Evolutionary conservation across 2,888 invertebrate genomes (phyloP), one percentile per base, ranked within the genome.

Genomic region (Baccha elongata): DNA sequence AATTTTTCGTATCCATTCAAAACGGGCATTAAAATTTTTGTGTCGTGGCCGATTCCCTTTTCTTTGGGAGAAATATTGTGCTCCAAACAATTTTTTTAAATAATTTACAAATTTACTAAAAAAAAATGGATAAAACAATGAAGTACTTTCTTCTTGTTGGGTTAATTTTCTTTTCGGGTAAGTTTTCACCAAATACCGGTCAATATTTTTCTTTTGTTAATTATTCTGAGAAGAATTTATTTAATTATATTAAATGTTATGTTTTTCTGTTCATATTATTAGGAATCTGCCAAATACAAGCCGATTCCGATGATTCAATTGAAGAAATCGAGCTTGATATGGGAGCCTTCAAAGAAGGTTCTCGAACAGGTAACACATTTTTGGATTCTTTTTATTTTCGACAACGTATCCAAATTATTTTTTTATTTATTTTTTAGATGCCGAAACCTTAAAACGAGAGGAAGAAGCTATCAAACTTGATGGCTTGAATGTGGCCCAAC

Each of bases 401-500:
- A n/a, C 42, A 26, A 64, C 48, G 37, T 67, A 53, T 55, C 10
- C 26, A 55, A 19, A 17, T 52, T 69, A 58, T 23, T 23, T 5
- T 23, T 23, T 23, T 23, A 15, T 60, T 23, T 60, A 42, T 55
- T 42, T 10, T 55, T 50, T 78, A 94, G 99, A 99, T 92, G 96
- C 97, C 90, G 97, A 98, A 91, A 95, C 94, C 4, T 94, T 98
- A 42, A 91, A 95, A 88, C 94, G 98, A 86, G 99, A 99, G 91
- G 98, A 97, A 90, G 98, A 99, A 92, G 97, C 98, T 0, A 98
- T 99, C 86, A 96, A 97, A 88, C 92, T 99, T 67, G 99, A 99
- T 92, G 97, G 97, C 2, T 92, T 99, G 75, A 99, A 96, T 92
- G 97, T 97, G 15, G 96, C 98, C 15, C 97, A 99, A 91, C 92